Conservation (phyloP, 2,888 invertebrate species). For the Phalera bucephala region DNA sequence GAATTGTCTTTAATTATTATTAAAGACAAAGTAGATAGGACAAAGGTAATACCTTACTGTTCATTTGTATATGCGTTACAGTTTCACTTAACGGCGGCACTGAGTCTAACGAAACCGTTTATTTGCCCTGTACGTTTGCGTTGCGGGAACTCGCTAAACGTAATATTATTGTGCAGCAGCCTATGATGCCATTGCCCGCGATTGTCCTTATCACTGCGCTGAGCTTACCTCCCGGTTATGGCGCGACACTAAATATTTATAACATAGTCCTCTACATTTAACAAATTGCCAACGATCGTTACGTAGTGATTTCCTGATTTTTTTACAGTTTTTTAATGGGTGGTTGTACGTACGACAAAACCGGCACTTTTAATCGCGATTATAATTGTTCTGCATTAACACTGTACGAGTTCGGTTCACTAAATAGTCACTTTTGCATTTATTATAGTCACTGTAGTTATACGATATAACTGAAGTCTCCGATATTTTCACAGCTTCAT, state of each 20-base stretch:
- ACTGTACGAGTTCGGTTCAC: no score
- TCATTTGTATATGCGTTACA: not conserved
- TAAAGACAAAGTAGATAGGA: no score
- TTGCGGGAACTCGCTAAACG: not conserved
- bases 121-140: not conserved
- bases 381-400: not conserved
- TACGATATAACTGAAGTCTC: not conserved
- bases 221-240: conserved; percentile 19
- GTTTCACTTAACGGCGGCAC: not conserved
- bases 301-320: conserved; percentile 19
- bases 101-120: not conserved
- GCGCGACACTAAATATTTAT: no score
- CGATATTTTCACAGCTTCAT: conserved; percentile 22
- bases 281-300: conserved; percentile 17
- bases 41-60: conserved; percentile 1
- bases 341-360: conserved; percentile 15
- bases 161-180: conserved; percentile 4
- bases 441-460: no score
- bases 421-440: no score
- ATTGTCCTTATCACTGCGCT: conserved; percentile 19
- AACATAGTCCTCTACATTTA: no score
- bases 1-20: conserved; percentile 1
- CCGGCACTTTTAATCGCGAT: conserved; percentile 6
- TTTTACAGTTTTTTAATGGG: conserved; percentile 15
- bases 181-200: conserved; percentile 6